Evolutionary conservation across 2,113 vertebrate genomes (phyloP), one percentile per base, ranked within the genome.

Genomic region (Merops nubicus): DNA sequence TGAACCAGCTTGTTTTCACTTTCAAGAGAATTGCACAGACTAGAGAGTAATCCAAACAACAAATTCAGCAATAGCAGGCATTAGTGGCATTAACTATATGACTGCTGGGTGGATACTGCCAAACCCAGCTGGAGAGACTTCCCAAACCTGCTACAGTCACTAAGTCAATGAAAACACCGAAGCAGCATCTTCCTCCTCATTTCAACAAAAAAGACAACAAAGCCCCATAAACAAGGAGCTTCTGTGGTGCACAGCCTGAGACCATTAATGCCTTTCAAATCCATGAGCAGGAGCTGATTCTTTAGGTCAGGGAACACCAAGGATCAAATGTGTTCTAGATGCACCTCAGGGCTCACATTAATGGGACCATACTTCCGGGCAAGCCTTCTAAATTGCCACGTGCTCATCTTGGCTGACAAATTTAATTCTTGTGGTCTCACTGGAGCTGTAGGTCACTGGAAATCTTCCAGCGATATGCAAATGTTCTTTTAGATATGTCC

Each of bases 1-100:
- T 40, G 45, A 95, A 96, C 51, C 38, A 92, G 90, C 57, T 88
- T 94, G 88, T 92, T 97, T 96, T 91, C 88, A 64, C 75, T 95
- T 92, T 65, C 69, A 89, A 90, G 87, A 92, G 76, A 92, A 93
- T 74, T 88, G 73, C 60, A 69, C 29, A 85, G 63, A 81, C 89
- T 54, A 36, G 23, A 77, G 82, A 91, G 73, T 50, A 89, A 95
- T 89, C 86, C 83, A 86, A 89, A 93, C 73, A 91, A 77, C 80
- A 96, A 89, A 81, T 60, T 74, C 84, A 74, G 72, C 83, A 84
- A 50, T 2, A 77, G 88, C 33, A 59, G 75, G 47, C 82, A 36
- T 88, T 67, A 83, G 48, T n/a, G 56, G 67, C 73, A 42, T 91
- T 95, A 96, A 96, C 90, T 68, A 9, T 90, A 31, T 25, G 68